These are phyloP conservation scores for Brachionus koreanus DNA, from an alignment of 1,140 invertebrate species.

Conservation along the genomic window DNA sequence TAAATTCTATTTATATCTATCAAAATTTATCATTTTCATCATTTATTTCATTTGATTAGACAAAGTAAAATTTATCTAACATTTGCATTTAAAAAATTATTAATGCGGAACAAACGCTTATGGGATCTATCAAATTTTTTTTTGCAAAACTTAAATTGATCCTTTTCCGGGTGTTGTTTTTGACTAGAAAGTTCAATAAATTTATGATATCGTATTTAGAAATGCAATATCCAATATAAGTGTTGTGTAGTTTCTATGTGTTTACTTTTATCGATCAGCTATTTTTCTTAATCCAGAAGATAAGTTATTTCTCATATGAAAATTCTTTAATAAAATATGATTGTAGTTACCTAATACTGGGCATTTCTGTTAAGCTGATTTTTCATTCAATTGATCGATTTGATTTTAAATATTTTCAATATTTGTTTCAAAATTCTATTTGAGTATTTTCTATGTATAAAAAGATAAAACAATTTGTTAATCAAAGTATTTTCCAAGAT, in stretches of 20 bases:
- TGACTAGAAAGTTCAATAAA: neutral
- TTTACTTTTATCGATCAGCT: neutral
- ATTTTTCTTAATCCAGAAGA: constrained; percentile 25
- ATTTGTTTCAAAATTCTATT: neutral
- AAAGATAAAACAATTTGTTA: neutral
- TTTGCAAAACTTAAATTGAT: neutral
- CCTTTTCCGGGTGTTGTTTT: neutral
- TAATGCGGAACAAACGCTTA: neutral
- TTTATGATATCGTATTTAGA: neutral
- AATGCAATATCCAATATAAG: neutral
- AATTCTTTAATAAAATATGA: constrained; percentile 2
- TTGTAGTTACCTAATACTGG: neutral
- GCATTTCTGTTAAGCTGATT: neutral
- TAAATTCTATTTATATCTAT: neutral
- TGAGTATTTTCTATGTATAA: neutral
- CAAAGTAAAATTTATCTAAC: neutral
- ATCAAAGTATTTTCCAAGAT: neutral
- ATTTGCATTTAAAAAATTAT: neutral
- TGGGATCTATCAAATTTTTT: neutral
- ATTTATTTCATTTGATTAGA: neutral
- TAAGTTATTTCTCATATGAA: constrained; percentile 5
- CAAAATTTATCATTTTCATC: neutral
- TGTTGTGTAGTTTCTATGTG: neutral
- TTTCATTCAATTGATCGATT: neutral
- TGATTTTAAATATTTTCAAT: neutral